Percentiles rank a stretch among this genome's conserved stretches.
Evolutionary conservation across 1,140 invertebrate genomes (phyloP).

Genomic region (Drusus annulatus): DNA sequence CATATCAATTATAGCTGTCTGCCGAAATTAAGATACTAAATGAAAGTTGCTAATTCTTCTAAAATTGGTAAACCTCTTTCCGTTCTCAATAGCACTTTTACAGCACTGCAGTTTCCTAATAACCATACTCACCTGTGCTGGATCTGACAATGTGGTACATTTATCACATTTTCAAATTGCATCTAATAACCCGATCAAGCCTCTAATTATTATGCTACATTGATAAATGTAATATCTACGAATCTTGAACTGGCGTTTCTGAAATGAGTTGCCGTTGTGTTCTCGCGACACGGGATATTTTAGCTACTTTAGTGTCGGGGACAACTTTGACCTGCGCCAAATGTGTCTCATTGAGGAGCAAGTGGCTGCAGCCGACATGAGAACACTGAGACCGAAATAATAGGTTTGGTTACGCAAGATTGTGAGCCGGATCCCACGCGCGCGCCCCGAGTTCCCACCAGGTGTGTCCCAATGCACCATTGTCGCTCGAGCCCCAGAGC

Average conservation of each 20-base stretch:
- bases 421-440: constrained; percentile 49
- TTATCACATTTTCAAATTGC: constrained; percentile 18
- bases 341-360: constrained; percentile 45
- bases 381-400: constrained; percentile 48
- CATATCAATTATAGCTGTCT: no score
- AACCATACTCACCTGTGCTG: no score
- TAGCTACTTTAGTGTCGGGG: constrained; percentile 20
- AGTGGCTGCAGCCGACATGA: constrained; percentile 46
- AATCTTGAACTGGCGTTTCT: neutral
- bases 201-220: neutral
- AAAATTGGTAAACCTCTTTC: no score
- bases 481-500: constrained; percentile 42
- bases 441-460: constrained; percentile 50
- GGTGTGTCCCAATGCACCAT: constrained; percentile 48
- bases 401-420: constrained; percentile 48
- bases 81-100: no score
- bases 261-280: neutral
- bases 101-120: no score
- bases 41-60: neutral
- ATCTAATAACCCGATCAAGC: neutral
- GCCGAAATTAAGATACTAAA: no score
- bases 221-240: neutral
- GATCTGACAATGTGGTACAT: constrained; percentile 1
- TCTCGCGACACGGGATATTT: neutral
- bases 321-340: constrained; percentile 53